Conservation (phyloP, 2,797 vertebrate species). For the Amphiprion clarkii region DNA sequence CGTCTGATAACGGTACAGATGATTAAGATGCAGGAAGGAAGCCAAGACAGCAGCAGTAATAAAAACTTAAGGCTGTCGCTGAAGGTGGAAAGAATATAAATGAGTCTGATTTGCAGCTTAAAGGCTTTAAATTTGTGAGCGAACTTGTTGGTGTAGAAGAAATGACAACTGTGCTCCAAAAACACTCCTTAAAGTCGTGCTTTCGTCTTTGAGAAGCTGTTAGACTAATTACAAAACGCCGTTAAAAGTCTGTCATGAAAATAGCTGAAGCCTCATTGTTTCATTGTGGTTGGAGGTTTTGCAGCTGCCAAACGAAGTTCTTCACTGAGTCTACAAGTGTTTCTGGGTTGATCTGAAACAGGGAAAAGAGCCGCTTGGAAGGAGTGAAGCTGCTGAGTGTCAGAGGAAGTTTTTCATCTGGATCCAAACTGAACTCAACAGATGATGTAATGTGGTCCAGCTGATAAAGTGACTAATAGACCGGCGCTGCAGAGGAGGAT, state of each 20-base stretch:
- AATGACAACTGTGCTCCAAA: constrained; percentile 25
- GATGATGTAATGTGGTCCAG: constrained; percentile 32
- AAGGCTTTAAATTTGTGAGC: background rate
- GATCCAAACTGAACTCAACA: constrained; percentile 27
- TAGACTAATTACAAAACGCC: background rate
- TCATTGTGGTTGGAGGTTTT: constrained; percentile 34
- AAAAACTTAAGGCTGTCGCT: background rate
- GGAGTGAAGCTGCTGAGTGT: constrained; percentile 1
- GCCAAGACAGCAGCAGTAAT: background rate
- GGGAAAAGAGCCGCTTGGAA: background rate
- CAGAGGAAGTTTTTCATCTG: constrained; percentile 31
- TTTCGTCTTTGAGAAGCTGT: constrained; percentile 18
- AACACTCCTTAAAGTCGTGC: constrained; percentile 9
- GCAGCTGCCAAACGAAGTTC: constrained; percentile 21
- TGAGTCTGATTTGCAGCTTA: background rate
- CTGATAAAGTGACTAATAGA: constrained; percentile 7
- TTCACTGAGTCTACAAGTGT: constrained; percentile 9
- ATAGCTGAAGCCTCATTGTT: constrained; percentile 18
- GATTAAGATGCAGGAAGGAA: background rate
- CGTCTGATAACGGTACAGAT: background rate
- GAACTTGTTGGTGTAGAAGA: constrained; percentile 18
- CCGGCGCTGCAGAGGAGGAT: background rate
- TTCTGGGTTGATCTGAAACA: background rate
- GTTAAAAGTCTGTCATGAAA: constrained; percentile 28
- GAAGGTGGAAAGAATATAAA: background rate